Base-by-base conservation (phyloP, 2,888 invertebrate species). In the Myopa testacea region DNA sequence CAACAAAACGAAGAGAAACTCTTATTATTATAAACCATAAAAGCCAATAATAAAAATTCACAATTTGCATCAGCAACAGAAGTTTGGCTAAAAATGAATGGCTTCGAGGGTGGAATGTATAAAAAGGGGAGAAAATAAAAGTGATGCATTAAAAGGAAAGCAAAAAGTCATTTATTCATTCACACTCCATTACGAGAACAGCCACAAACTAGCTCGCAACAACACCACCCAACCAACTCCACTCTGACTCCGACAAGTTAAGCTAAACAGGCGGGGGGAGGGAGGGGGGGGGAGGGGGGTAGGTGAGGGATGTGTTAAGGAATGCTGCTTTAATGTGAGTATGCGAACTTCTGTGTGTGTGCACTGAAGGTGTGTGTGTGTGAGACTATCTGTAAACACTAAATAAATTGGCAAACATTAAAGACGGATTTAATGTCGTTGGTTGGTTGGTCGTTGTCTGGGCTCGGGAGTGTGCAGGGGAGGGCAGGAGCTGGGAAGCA, bases 351-450 rank as follows among this genome's bases (percentile, higher is more conserved):
- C 40, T 26, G 58, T 26, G 58, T 65, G 26, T 67, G 67, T 4
- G 50, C n/a, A n/a, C n/a, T n/a, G n/a, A n/a, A n/a, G n/a, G n/a
- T 58, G 37, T 52, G 65, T 63, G 73, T 70, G 70, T 26, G 45
- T 58, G 67, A 58, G 68, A 70, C 69, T 78, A 76, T 76, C 69
- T 62, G 65, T 65, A 74, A 65, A 79, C 75, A 79, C 67, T 72
- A 79, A 77, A 77, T 75, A 77, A 79, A 75, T 77, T 75, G 79
- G 79, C 75, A 79, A 71, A 75, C 45, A 73, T 78, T 79, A 77
- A 65, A 72, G 74, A 67, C 69, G 52, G 75, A 77, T 75, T 71
- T 77, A 77, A 75, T 75, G 72, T 77, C 68, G 60, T 69, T 55
- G 68, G 75, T 69, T 60, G 68, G 60, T 75, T 19, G 67, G 19